Percentiles rank a stretch among this genome's conserved stretches.
Evolutionary conservation across 2,113 vertebrate species (phyloP).

Genomic region (Taurulus bubalis): DNA sequence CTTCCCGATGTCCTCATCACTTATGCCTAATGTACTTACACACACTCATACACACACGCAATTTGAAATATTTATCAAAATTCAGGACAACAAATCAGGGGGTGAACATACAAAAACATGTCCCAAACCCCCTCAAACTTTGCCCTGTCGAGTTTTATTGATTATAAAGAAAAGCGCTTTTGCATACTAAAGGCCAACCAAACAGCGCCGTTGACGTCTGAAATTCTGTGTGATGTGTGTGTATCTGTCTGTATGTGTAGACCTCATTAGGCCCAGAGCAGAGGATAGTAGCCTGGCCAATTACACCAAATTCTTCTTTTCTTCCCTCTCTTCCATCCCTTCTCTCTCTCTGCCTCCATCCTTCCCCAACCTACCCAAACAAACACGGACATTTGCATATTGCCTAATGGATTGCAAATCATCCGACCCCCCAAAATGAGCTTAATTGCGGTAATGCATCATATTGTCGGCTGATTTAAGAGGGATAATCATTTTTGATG

Average conservation of each 20-base stretch:
- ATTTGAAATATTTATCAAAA: background rate
- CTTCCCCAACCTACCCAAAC: constrained; percentile 57
- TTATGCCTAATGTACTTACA: background rate
- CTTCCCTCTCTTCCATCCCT: constrained; percentile 5
- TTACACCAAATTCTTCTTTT: constrained; percentile 59
- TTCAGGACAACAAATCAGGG: background rate
- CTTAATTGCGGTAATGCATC: constrained; percentile 75
- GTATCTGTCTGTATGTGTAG: constrained; percentile 33
- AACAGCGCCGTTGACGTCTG: constrained; percentile 8
- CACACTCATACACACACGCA: background rate
- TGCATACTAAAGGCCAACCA: constrained; percentile 40
- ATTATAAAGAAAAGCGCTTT: constrained; percentile 39
- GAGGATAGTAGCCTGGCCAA: constrained; percentile 59
- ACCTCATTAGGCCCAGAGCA: constrained; percentile 71
- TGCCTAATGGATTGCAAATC: constrained; percentile 76
- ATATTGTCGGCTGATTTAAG: constrained; percentile 64
- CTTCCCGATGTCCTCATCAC: background rate
- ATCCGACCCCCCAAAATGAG: constrained; percentile 61
- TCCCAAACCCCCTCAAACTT: constrained; percentile 15
- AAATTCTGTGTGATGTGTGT: constrained; percentile 30
- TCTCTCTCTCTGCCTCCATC: constrained; percentile 29
- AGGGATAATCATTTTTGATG: constrained; percentile 57
- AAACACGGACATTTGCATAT: constrained; percentile 71
- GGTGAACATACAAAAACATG: background rate
- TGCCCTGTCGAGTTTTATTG: constrained; percentile 45